Evolutionary conservation across 2,797 vertebrate species (phyloP).

Genomic region (Geotria australis): DNA sequence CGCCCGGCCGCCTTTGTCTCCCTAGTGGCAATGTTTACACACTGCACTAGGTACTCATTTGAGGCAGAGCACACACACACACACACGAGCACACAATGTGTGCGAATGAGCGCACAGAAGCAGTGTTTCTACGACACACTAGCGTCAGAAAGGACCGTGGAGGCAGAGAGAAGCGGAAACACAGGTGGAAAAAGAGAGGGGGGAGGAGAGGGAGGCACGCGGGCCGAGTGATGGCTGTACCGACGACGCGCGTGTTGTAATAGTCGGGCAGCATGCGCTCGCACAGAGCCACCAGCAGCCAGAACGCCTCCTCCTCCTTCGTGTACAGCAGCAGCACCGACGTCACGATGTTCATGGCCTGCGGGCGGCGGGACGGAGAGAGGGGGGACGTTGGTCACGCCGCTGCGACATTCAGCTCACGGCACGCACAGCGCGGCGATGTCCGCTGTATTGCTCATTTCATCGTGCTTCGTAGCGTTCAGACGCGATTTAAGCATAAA

Average conservation of each 20-base stretch:
- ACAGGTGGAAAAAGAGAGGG: background rate
- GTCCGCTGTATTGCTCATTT: no score
- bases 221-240: conserved; percentile 16
- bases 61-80: background rate
- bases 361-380: background rate
- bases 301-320: conserved; percentile 83
- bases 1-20: no score
- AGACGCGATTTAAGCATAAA: no score
- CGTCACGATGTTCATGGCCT: conserved; percentile 97
- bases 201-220: background rate
- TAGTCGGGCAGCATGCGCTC: conserved; percentile 88
- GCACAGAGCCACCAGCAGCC: conserved; percentile 75
- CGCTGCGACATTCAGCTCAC: background rate
- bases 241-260: conserved; percentile 86
- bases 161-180: background rate
- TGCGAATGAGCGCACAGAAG: background rate
- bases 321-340: conserved; percentile 68
- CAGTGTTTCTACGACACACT: background rate
- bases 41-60: no score
- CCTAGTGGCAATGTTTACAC: no score
- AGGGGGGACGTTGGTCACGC: background rate
- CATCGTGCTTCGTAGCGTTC: no score
- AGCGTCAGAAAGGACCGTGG: background rate
- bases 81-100: no score
- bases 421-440: no score